Conservation (phyloP, 2,888 invertebrate genomes). For the Ichneumoninae sp. region DNA sequence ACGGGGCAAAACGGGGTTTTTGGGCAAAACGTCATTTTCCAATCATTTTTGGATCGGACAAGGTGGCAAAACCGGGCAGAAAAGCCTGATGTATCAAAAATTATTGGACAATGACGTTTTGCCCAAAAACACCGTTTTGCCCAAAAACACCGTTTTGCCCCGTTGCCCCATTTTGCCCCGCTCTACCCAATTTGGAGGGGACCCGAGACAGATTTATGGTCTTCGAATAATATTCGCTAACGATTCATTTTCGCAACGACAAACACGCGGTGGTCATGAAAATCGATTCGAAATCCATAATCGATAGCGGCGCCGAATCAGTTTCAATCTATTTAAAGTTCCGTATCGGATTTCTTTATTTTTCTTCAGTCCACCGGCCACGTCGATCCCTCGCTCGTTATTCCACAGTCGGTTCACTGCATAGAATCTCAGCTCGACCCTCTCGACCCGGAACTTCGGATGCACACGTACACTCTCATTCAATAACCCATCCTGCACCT, state of each 20-base stretch:
- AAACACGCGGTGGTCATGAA: not conserved
- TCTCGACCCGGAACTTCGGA: slow-evolving; percentile 11
- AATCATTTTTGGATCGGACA: too few species aligned
- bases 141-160: too few species aligned
- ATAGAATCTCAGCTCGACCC: slow-evolving; percentile 13
- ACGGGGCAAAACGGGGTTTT: too few species aligned
- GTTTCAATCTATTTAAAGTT: slow-evolving; percentile 4
- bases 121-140: too few species aligned
- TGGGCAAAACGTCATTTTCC: too few species aligned
- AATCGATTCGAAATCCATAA: not conserved
- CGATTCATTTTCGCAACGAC: not conserved
- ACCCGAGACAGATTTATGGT: not conserved
- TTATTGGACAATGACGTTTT: too few species aligned
- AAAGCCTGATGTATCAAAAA: too few species aligned
- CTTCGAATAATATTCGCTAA: not conserved
- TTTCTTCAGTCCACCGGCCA: not conserved
- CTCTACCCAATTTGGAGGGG: too few species aligned
- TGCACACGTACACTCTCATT: slow-evolving; percentile 17
- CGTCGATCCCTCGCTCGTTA: not conserved
- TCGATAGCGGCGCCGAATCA: not conserved
- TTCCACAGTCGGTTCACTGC: not conserved
- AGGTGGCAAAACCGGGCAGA: too few species aligned
- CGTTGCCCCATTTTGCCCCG: too few species aligned
- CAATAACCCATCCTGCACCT: slow-evolving; percentile 39
- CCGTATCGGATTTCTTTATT: slow-evolving; percentile 1